Evolutionary conservation across 2,797 vertebrate species (phyloP), one percentile per base, ranked within the genome.

Genomic region (Cichlasoma orientale): DNA sequence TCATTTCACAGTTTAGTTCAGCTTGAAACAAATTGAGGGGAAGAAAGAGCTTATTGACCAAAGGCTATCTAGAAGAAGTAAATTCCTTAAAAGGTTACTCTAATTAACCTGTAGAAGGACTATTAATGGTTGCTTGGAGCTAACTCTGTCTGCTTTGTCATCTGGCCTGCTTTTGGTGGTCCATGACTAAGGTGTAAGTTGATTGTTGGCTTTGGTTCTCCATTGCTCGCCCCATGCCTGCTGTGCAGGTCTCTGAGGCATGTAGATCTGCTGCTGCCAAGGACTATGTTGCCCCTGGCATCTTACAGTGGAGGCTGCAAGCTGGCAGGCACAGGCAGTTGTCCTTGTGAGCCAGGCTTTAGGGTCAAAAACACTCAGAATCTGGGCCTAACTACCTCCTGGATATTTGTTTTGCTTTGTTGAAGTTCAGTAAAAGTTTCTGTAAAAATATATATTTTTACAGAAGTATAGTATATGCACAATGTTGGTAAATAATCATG

Each of bases 341-440:
- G 27, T 27, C 0, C 61, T 66, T 18, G 38, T 27, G 4, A 47
- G 0, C 16, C 5, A 47, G 44, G 61, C 38, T 47, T 47, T 47
- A 27, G 61, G 25, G 16, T 25, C 11, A 47, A 50, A 27, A 66
- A 47, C 38, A 0, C 2, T 23, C 23, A 16, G 41, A 41, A 13
- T 41, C 36, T 44, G 36, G 36, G 36, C 59, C 36, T 4, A 19
- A 27, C 1, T 0, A 19, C 5, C 44, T 44, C 1, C 13, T 44
- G 41, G 41, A 44, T 44, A 0, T 27, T 10, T 27, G 7, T 66
- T 27, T 66, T 44, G 13, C 13, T 14, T 44, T 44, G 41, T 2
- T 44, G 13, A 44, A 44, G 41, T 44, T 44, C 41, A 5, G 4
- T 4, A 5, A 44, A 14, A 44, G 5, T 14, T 16, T 44, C 41